phyloP scores from a whole-genome alignment of 2,888 invertebrate genomes.

The Mythimna impura region DNA sequence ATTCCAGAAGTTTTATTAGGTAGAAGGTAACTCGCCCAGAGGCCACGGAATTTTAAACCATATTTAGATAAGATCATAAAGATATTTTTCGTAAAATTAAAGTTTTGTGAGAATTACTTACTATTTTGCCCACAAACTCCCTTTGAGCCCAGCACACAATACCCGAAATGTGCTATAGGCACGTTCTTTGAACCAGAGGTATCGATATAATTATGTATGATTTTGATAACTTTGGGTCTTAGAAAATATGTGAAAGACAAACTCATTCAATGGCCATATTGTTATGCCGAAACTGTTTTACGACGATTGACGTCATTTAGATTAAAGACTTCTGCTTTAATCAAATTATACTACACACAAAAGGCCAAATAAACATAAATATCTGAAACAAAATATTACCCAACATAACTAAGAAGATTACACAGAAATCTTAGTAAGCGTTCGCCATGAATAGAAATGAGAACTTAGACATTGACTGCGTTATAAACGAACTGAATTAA shows the following conservation, averaged over 20 bases:
- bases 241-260: background rate
- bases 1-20: conserved; percentile 11
- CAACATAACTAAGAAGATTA: conserved; percentile 11
- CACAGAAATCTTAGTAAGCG: conserved; percentile 8
- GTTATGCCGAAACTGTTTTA: background rate
- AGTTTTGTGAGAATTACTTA: no score
- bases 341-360: conserved; percentile 2
- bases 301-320: background rate
- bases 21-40: background rate
- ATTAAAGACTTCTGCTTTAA: background rate
- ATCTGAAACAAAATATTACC: conserved; percentile 14
- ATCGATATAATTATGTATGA: no score
- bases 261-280: background rate
- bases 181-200: no score
- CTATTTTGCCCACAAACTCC: no score
- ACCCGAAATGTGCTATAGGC: no score
- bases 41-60: background rate
- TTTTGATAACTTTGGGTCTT: background rate
- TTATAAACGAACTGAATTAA: conserved; percentile 16
- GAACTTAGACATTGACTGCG: conserved; percentile 13
- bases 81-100: no score
- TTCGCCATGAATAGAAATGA: conserved; percentile 39
- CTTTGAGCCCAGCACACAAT: no score
- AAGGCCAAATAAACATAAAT: conserved; percentile 1
- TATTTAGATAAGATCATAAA: no score